These are phyloP conservation scores for Dolichopus griseipennis DNA, from an alignment of 2,888 invertebrate species.

Conservation along the genomic window DNA sequence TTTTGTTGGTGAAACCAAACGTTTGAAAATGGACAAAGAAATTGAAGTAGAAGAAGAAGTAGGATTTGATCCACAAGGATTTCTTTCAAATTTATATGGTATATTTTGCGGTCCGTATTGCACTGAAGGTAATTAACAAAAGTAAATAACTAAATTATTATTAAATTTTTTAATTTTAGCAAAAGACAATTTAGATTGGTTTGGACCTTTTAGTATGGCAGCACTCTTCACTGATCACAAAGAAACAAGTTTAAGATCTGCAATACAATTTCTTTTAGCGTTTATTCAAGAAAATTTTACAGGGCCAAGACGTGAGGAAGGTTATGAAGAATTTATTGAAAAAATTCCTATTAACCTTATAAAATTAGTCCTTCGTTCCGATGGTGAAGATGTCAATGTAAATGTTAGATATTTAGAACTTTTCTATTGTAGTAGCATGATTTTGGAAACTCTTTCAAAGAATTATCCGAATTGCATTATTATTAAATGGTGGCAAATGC, in stretches of 20 bases:
- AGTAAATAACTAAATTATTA: neutral
- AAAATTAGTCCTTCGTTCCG: slow-evolving; percentile 43
- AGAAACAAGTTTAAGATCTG: slow-evolving; percentile 35
- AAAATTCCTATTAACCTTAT: slow-evolving; percentile 42
- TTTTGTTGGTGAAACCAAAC: neutral
- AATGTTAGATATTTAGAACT: slow-evolving; percentile 52
- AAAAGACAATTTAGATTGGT: neutral
- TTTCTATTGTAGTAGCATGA: slow-evolving; percentile 38
- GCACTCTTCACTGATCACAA: slow-evolving; percentile 9
- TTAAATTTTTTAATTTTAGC: neutral
- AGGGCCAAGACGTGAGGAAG: slow-evolving; percentile 52
- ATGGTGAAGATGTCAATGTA: slow-evolving; percentile 59
- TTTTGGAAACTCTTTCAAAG: slow-evolving; percentile 38
- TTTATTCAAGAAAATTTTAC: slow-evolving; percentile 80
- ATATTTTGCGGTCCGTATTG: neutral
- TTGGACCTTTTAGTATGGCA: neutral
- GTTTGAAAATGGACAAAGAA: neutral
- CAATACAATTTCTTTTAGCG: slow-evolving; percentile 56
- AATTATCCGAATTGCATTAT: slow-evolving; percentile 32
- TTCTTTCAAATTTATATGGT: neutral
- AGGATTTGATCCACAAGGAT: neutral
- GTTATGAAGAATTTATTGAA: slow-evolving; percentile 39
- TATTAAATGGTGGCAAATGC: slow-evolving; percentile 57
- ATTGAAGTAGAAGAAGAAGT: neutral
- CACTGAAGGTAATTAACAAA: neutral